Evolutionary conservation across 37 sponge, comb jelly and placozoan species (phyloP), one percentile per base, ranked within the genome.

Genomic region (Chondrosia reniformis): DNA sequence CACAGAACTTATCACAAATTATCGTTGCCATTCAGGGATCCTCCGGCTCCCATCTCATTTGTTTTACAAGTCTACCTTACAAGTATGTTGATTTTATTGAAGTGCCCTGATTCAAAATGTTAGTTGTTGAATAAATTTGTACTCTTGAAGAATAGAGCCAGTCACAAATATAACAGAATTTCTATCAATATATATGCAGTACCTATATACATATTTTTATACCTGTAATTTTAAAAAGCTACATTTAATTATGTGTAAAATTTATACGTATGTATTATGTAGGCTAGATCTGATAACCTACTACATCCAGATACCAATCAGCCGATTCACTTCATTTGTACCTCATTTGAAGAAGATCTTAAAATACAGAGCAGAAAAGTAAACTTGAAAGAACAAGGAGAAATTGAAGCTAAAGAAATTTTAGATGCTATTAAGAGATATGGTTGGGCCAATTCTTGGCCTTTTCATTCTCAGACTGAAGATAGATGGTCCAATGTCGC

Each of bases 21-120:
- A 81, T 66, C 84, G 91, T 27, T 86, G 84, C 49, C 88, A 86
- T 54, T 46, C 63, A 25, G 69, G 52, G 0, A 81, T 91, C 28
- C 43, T 86, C 22, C 17, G 63, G 31, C 76, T 90, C 2, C 74
- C 81, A 5, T 55, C 44, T 17, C 43, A 65, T 10, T 61, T 90
- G 39, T 85, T 83, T 42, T 90, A 90, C 46, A 49, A 82, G 5
- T 41, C 62, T 19, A 32, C 76, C 32, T 42, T 90, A 21, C 56
- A 72, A 8, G n/a, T 78, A 15, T 56, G 38, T 28, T 41, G 28
- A 15, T 19, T 41, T 2, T 6, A 4, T 28, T 56, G n/a, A 4
- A 19, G 52, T 49, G 52, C 15, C 15, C 15, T 49, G 15, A 49
- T 49, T 10, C 15, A 19, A 49, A 15, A 19, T 10, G 52, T 49